These are phyloP conservation scores for Hemichromis elongatus DNA, from an alignment of 2,113 vertebrate genomes.

Conservation along the genomic window DNA sequence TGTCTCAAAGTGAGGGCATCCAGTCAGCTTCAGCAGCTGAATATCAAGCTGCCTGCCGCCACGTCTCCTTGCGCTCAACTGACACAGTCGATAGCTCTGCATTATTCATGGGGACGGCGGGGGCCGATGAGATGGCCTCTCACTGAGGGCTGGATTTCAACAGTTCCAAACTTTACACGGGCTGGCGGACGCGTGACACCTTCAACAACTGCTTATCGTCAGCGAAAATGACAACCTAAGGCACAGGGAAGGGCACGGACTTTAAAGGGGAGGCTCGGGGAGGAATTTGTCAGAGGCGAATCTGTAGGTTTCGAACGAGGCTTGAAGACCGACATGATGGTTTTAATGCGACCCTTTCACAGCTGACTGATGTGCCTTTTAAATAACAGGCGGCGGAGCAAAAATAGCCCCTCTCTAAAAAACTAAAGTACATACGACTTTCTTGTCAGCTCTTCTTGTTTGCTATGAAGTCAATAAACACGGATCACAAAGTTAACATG, in stretches of 20 bases:
- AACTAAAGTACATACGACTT: slow-evolving; percentile 31
- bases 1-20: slow-evolving; percentile 68
- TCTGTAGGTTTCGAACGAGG: background rate
- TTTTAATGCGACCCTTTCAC: background rate
- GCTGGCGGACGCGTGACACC: slow-evolving; percentile 52
- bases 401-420: slow-evolving; percentile 22
- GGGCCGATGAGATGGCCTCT: slow-evolving; percentile 60
- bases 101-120: slow-evolving; percentile 66
- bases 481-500: slow-evolving; percentile 61
- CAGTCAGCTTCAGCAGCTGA: slow-evolving; percentile 61
- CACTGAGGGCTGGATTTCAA: slow-evolving; percentile 59
- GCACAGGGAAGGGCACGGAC: slow-evolving; percentile 5
- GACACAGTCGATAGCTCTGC: slow-evolving; percentile 71
- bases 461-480: slow-evolving; percentile 59
- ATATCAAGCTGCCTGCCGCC: slow-evolving; percentile 62
- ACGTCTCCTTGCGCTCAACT: slow-evolving; percentile 47
- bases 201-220: slow-evolving; percentile 60
- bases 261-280: background rate
- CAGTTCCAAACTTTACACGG: slow-evolving; percentile 53
- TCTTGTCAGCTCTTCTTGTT: slow-evolving; percentile 54
- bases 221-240: slow-evolving; percentile 58
- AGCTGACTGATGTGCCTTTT: background rate
- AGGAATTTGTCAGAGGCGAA: background rate
- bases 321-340: background rate
- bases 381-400: background rate